Conservation (phyloP, 2,797 vertebrate species). For the Echiichthys vipera region DNA sequence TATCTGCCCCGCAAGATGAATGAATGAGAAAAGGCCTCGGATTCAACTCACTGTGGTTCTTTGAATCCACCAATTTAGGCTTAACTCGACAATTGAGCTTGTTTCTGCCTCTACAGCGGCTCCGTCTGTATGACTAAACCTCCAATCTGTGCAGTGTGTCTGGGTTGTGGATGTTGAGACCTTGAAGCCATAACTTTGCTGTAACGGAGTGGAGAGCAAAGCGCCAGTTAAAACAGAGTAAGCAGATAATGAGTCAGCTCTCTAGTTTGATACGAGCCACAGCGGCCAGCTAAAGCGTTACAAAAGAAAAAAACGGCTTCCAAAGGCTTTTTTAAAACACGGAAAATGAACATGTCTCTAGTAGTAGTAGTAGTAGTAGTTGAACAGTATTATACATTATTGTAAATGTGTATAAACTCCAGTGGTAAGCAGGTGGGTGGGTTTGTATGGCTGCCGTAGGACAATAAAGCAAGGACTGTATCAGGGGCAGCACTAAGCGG, state of each 20-base stretch:
- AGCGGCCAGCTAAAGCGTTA: conserved; percentile 85
- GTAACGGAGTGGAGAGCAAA: conserved; percentile 77
- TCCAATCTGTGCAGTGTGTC: conserved; percentile 63
- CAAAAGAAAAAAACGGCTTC: conserved; percentile 77
- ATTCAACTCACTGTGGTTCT: conserved; percentile 10
- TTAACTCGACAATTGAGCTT: conserved; percentile 11
- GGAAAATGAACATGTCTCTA: conserved; percentile 79
- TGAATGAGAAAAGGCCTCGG: neutral
- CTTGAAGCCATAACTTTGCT: conserved; percentile 67
- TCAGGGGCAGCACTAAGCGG: conserved; percentile 40
- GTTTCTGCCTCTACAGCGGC: conserved; percentile 47
- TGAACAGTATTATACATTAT: conserved; percentile 89
- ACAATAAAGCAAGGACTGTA: conserved; percentile 45
- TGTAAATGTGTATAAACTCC: conserved; percentile 85
- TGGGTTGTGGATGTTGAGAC: conserved; percentile 56
- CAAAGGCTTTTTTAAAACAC: conserved; percentile 86
- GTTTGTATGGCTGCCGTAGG: conserved; percentile 40
- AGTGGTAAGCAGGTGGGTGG: conserved; percentile 49
- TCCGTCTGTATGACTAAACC: conserved; percentile 46
- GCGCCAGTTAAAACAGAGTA: conserved; percentile 84
- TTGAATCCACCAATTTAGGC: conserved; percentile 14
- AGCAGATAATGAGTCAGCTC: conserved; percentile 88
- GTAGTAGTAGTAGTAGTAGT: conserved; percentile 80
- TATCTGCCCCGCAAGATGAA: neutral
- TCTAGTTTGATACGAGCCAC: conserved; percentile 78